Evolutionary conservation across 2,888 invertebrate genomes (phyloP).

Genomic region (Carterocephalus palaemon): DNA sequence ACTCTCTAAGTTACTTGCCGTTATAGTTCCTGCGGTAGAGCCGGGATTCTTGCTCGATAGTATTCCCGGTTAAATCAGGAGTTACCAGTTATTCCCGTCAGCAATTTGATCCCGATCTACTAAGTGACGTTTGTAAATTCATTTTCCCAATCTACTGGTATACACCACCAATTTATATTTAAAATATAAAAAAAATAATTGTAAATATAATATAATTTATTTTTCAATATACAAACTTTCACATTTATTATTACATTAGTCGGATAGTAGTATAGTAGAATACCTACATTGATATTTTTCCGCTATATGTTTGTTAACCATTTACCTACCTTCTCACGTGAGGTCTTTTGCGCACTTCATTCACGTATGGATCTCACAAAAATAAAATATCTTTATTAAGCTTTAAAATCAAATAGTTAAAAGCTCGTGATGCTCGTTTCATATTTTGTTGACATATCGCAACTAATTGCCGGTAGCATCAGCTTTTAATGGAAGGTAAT

Average conservation of each 20-base stretch:
- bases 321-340: too few species aligned
- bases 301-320: too few species aligned
- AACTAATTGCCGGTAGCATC: conserved; percentile 22
- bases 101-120: conserved; percentile 12
- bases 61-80: conserved; percentile 16
- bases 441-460: conserved; percentile 11
- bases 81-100: conserved; percentile 12
- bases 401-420: conserved; percentile 5
- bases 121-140: conserved; percentile 10
- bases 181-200: too few species aligned
- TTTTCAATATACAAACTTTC: too few species aligned
- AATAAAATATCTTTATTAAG: background rate
- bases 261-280: too few species aligned
- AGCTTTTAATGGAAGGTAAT: conserved; percentile 18
- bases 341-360: too few species aligned
- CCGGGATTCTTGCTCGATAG: conserved; percentile 5
- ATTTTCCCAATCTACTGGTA: background rate
- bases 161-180: too few species aligned
- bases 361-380: too few species aligned
- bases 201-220: too few species aligned
- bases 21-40: conserved; percentile 9
- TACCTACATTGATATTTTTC: too few species aligned
- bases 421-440: conserved; percentile 6
- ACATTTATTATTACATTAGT: too few species aligned
- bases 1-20: conserved; percentile 16